A percentile compares a stretch with the other conserved stretches of the same genome.
These are phyloP conservation scores for crab-eating macaque (Macaca fascicularis) DNA, from an alignment of 2,113 vertebrate species.

Conservation along the genomic window T2T-MFA8v1.1 NC_088379.1:176601501-176602000, in stretches of 20 bases:
- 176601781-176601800: not conserved
- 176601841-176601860: not conserved
- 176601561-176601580: not conserved
- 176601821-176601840: not conserved
- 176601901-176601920: not conserved
- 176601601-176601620: not conserved
- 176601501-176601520: not conserved
- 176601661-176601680: conserved; percentile 9
- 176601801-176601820: not conserved
- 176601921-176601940: not conserved
- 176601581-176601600: not conserved
- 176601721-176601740: not conserved
- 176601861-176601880: not conserved
- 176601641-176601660: not conserved
- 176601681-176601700: not conserved
- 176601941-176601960: not conserved
- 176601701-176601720: not conserved
- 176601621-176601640: not conserved
- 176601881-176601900: not conserved
- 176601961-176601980: not conserved
- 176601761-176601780: not conserved
- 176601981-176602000: not conserved
- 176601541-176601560: not conserved
- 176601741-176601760: not conserved
- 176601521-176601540: not conserved